These are phyloP conservation scores for Orussus abietinus DNA, from an alignment of 1,140 invertebrate species.

Conservation along the genomic window DNA sequence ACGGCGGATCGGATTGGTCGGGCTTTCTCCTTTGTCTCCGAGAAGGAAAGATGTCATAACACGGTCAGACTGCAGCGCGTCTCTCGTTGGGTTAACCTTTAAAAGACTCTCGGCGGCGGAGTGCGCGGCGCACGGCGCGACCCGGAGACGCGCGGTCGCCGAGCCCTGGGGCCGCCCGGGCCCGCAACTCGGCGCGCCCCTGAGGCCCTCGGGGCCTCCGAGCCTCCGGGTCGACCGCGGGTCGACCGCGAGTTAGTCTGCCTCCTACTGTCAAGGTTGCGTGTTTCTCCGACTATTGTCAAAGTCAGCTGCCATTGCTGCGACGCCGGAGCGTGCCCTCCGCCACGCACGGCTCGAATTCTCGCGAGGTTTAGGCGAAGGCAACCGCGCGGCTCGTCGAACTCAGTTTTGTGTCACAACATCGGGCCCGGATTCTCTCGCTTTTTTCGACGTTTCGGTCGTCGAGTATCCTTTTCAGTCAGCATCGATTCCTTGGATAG, in stretches of 20 bases:
- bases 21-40: conserved; percentile 27
- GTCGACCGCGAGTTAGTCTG: too few relatives aligned
- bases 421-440: too few relatives aligned
- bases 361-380: too few relatives aligned
- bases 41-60: conserved; percentile 22
- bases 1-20: conserved; percentile 16
- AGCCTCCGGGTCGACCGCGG: background rate
- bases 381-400: too few relatives aligned
- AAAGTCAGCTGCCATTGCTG: conserved; percentile 53
- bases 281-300: conserved; percentile 38
- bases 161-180: background rate
- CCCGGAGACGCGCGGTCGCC: background rate
- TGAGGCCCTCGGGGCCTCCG: background rate
- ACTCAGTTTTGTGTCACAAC: too few relatives aligned
- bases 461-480: too few relatives aligned
- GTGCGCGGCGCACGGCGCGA: background rate
- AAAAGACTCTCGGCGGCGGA: conserved; percentile 21
- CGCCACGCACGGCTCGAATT: too few relatives aligned
- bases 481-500: too few relatives aligned
- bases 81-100: background rate
- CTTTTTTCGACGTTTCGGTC: too few relatives aligned
- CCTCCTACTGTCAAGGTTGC: conserved; percentile 35
- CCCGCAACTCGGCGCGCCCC: conserved; percentile 7
- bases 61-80: conserved; percentile 8
- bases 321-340: too few relatives aligned